phyloP scores from a whole-genome alignment of 2,113 vertebrate genomes.

The Taxidea taxus region DNA sequence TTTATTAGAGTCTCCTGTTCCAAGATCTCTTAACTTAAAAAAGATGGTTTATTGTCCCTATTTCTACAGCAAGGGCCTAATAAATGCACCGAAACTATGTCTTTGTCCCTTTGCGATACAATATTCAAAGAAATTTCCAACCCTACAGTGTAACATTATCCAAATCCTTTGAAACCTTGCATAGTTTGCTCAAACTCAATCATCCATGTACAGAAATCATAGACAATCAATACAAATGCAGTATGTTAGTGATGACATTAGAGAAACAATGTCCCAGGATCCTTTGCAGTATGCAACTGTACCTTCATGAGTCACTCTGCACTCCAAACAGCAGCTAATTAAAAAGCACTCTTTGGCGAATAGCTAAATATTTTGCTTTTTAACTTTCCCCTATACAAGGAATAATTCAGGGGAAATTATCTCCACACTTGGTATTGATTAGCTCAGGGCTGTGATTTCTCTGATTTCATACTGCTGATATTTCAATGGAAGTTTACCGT shows the following conservation, averaged over 20 bases:
- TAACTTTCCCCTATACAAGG: constrained; percentile 56
- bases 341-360: constrained; percentile 58
- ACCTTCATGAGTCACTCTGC: background rate
- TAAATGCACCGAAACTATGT: constrained; percentile 76
- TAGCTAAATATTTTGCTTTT: constrained; percentile 55
- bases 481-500: constrained; percentile 67
- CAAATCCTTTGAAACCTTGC: constrained; percentile 82
- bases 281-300: background rate
- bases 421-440: constrained; percentile 66
- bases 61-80: constrained; percentile 83
- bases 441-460: constrained; percentile 56
- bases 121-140: constrained; percentile 81
- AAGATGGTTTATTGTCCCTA: constrained; percentile 82
- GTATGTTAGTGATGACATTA: background rate
- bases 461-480: constrained; percentile 64
- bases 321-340: background rate
- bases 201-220: constrained; percentile 68
- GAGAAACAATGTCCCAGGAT: background rate
- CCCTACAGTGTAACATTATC: constrained; percentile 73
- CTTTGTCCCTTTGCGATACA: constrained; percentile 73
- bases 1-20: constrained; percentile 81
- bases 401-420: constrained; percentile 48
- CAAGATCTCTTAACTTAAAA: constrained; percentile 90
- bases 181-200: constrained; percentile 78
- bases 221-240: constrained; percentile 67